Evolutionary conservation across 1,140 invertebrate species (phyloP), one percentile per base, ranked within the genome.

Genomic region (Sarcophaga bullata): DNA sequence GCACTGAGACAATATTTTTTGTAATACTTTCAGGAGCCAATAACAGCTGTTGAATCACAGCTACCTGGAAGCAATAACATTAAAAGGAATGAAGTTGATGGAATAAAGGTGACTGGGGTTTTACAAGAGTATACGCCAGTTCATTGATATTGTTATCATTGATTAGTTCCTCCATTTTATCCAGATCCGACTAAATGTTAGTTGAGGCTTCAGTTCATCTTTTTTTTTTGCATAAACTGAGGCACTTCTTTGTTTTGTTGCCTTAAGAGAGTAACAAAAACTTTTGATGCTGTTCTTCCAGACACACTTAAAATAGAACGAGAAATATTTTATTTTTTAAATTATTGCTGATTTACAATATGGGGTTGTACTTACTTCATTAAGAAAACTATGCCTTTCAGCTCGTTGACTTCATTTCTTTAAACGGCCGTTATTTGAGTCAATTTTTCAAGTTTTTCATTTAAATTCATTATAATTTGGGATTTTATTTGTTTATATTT

Each of bases 381-480:
- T n/a, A n/a, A 19, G 10, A 68, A 8, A 68, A 25, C 62, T 8
- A 19, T 25, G 17, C 62, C 62, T 25, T 68, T 68, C 10, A 68
- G 10, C 10, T 68, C 62, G 8, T 68, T 68, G 17, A 68, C 17
- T 68, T 68, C 62, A 68, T 68, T 68, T 7, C 4, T 19, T 68
- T 25, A 10, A 7, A 17, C 17, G 7, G 62, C 7, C 19, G 62
- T 68, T 68, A 68, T 19, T 68, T 68, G n/a, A 5, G 17, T 17
- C 62, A 68, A 68, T 68, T 68, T 17, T 68, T 68, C 62, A 19
- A 68, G 17, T 68, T 68, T 68, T 19, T 68, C 62, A 25, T 68
- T 68, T 19, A 68, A 19, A 68, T 68, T 6, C 62, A 68, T 68
- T 68, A 8, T 68, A 19, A 17, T 37, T 37, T 37, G 25, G 25